These are phyloP conservation scores for Magallana gigas DNA, from an alignment of 1,140 invertebrate species.

Conservation along the genomic window DNA sequence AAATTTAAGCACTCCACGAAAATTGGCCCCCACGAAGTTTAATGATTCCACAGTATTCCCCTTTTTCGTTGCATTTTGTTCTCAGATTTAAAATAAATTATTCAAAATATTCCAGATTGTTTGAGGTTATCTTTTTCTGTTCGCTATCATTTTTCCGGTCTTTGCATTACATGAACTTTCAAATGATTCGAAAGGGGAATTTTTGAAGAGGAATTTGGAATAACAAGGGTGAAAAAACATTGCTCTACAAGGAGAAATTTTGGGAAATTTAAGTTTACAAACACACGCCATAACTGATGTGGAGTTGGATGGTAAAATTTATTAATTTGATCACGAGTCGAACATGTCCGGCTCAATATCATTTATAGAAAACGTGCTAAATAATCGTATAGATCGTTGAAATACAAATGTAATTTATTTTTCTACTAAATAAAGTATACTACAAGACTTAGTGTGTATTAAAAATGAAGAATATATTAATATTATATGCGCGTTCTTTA, in stretches of 20 bases:
- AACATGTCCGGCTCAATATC: constrained; percentile 35
- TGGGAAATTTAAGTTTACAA: not conserved
- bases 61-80: too few relatives aligned
- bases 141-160: not conserved
- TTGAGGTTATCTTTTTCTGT: constrained; percentile 18
- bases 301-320: constrained; percentile 16
- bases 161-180: not conserved
- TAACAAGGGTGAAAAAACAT: not conserved
- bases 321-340: constrained; percentile 2
- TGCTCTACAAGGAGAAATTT: not conserved
- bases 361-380: not conserved
- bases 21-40: too few relatives aligned
- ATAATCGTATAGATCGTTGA: not conserved
- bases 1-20: too few relatives aligned
- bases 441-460: not conserved
- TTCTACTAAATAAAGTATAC: not conserved
- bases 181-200: not conserved
- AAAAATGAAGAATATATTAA: not conserved
- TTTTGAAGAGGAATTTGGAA: not conserved
- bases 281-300: constrained; percentile 25
- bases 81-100: not conserved
- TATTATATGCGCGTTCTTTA: not conserved
- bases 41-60: too few relatives aligned
- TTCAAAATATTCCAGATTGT: not conserved
- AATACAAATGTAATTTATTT: not conserved